Percentiles rank a stretch among this genome's conserved stretches.
These are phyloP conservation scores for Cataglyphis livida DNA, from an alignment of 2,888 invertebrate species.

Conservation along the genomic window DNA sequence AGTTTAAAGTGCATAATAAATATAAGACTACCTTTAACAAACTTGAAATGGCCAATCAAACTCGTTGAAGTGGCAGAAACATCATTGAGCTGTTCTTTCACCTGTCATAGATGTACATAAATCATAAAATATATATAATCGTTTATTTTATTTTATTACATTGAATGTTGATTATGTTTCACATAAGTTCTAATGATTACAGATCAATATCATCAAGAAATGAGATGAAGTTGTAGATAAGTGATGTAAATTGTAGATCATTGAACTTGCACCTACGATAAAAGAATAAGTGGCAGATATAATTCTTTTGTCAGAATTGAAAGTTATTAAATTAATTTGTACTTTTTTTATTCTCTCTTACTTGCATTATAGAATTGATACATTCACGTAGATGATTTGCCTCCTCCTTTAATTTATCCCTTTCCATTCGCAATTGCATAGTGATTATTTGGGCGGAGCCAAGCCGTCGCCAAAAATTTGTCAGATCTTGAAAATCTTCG, in stretches of 20 bases:
- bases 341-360: background rate
- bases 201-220: background rate
- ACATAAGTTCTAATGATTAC: background rate
- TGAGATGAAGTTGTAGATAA: background rate
- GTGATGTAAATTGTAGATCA: background rate
- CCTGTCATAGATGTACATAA: slow-evolving; percentile 32
- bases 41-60: background rate
- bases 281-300: background rate
- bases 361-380: slow-evolving; percentile 11
- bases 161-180: background rate
- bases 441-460: slow-evolving; percentile 65
- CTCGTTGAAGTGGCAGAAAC: background rate
- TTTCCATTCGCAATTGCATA: slow-evolving; percentile 67
- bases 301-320: background rate
- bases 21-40: slow-evolving; percentile 12
- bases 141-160: slow-evolving; percentile 23
- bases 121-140: background rate
- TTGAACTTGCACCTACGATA: slow-evolving; percentile 5
- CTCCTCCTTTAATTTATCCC: slow-evolving; percentile 60
- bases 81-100: slow-evolving; percentile 1
- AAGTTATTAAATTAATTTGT: slow-evolving; percentile 5
- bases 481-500: slow-evolving; percentile 65
- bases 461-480: slow-evolving; percentile 77
- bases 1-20: slow-evolving; percentile 20
- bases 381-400: slow-evolving; percentile 51